Percentiles rank a stretch among this genome's conserved stretches.
Evolutionary conservation across 1,140 invertebrate species (phyloP).

Genomic region (Zaprionus gabonicus): DNA sequence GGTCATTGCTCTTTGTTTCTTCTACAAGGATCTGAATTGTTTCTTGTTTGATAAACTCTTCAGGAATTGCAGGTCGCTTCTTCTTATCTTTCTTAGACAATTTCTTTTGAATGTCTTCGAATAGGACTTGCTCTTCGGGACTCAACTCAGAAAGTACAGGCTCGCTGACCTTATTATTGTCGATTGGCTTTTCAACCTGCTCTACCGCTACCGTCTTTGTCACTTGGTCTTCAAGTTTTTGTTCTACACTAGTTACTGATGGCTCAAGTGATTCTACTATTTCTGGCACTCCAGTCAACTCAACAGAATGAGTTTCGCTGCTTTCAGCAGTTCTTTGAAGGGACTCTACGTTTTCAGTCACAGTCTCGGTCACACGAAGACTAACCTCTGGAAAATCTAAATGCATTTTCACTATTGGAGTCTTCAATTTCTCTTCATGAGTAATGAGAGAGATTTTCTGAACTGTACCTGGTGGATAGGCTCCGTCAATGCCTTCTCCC

Average conservation of each 20-base stretch:
- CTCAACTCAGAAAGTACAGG: conserved; percentile 49
- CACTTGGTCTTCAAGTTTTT: conserved; percentile 12
- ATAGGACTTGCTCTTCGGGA: conserved; percentile 73
- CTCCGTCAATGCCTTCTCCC: conserved; percentile 78
- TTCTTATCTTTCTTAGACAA: conserved; percentile 82
- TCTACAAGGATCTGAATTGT: conserved; percentile 49
- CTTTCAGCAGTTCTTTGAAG: conserved; percentile 51
- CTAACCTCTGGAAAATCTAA: conserved; percentile 85
- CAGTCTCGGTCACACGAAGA: conserved; percentile 79
- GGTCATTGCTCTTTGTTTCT: conserved; percentile 43
- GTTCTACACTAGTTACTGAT: conserved; percentile 5
- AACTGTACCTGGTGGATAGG: conserved; percentile 85
- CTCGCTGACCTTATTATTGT: conserved; percentile 29
- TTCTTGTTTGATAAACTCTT: conserved; percentile 76
- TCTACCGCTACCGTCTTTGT: conserved; percentile 11
- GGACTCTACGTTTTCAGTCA: conserved; percentile 76
- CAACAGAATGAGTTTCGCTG: conserved; percentile 45
- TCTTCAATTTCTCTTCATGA: conserved; percentile 88
- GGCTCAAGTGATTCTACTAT: conserved; percentile 17
- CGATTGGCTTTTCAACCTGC: conserved; percentile 21
- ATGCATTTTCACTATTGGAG: conserved; percentile 88
- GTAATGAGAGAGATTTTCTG: conserved; percentile 88
- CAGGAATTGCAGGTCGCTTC: conserved; percentile 76
- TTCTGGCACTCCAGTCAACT: conserved; percentile 41
- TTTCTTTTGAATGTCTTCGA: conserved; percentile 82